Evolutionary conservation across 2,113 vertebrate species (phyloP), one percentile per base, ranked within the genome.

Genomic region (Anas platyrhynchos): DNA sequence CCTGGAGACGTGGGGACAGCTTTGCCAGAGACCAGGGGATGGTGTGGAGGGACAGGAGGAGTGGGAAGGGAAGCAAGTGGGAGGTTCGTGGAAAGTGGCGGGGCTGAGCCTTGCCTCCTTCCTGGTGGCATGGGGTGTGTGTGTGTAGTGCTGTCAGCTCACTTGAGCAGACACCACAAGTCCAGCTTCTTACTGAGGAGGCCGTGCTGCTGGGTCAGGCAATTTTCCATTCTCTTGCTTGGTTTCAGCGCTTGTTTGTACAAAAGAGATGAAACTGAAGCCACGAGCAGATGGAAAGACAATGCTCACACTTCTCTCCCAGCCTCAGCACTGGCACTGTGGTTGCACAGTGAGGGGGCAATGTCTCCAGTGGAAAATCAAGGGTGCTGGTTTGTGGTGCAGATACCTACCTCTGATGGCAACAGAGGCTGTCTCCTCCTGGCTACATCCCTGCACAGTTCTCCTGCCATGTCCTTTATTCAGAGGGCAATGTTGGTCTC

Each of bases 331-430:
- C 34, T 71, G 38, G 36, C 16, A 4, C 7, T 2, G 11, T 16
- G 31, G 29, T 34, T 44, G 31, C 43, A 31, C 0, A 1, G 21
- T 34, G 32, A 68, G 29, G 11, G 29, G 29, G 43, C 8, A 21
- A 27, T 11, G 22, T 15, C 7, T 59, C 17, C 29, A 31, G 9
- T 29, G 29, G 25, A 83, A 63, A 41, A 22, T 9, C 31, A 41
- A 69, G 16, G 11, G 8, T 23, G 58, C 31, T 0, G 0, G 8
- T 79, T 66, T 36, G 32, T 0, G 1, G 20, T 25, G 48, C 63
- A 73, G 67, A n/a, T 46, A 18, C 38, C 67, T 88, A 83, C 20
- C 31, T 61, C 48, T 2, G 3, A 32, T 0, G 3, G 56, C 1
- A 1, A 38, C 16, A 27, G 6, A 6, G 11, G 2, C n/a, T 82